Evolutionary conservation across 2,797 vertebrate species (phyloP), one percentile per base, ranked within the genome.

Genomic region (Acanthurus lineatus): DNA sequence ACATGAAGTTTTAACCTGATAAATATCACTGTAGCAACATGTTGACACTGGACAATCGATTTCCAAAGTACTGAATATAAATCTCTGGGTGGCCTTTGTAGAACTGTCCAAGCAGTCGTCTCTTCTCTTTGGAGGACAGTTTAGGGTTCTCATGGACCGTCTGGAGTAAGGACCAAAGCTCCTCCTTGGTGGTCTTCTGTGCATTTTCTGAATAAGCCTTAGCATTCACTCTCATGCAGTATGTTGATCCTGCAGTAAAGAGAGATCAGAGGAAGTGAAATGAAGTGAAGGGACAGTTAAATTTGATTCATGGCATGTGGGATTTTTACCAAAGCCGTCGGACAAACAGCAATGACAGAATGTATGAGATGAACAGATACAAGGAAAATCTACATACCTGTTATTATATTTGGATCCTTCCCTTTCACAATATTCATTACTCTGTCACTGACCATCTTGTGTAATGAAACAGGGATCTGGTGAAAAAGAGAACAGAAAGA

Each of bases 51-150:
- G 94, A 95, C 86, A 96, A 86, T 94, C 93, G 95, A 64, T 96
- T 95, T 87, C 96, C 97, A 94, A 99, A 99, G 94, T 99, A 99
- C 65, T 98, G 96, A 85, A 96, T 94, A 85, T 99, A 99, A 86
- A 97, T 96, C 63, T 97, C 94, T 0, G 98, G 97, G 72, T 99
- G 97, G 77, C 96, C 97, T 92, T 96, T 97, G 52, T 97, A 97
- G 92, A 99, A 99, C 76, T 98, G 97, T 83, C 94, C 95, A 58
- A 99, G 93, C 73, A 98, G 88, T 25, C 96, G 95, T 68, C 95
- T 96, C 92, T 96, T 98, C 71, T 99, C 97, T 89, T 97, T 99
- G 66, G 92, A 65, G 60, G 97, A 96, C 42, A 99, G 93, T 79
- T 93, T 96, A 9, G 96, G 88, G 88, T 98, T 97, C 80, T 98